Evolutionary conservation across 1,140 invertebrate genomes (phyloP), one percentile per base, ranked within the genome.

Genomic region (Ceratina calcarata): DNA sequence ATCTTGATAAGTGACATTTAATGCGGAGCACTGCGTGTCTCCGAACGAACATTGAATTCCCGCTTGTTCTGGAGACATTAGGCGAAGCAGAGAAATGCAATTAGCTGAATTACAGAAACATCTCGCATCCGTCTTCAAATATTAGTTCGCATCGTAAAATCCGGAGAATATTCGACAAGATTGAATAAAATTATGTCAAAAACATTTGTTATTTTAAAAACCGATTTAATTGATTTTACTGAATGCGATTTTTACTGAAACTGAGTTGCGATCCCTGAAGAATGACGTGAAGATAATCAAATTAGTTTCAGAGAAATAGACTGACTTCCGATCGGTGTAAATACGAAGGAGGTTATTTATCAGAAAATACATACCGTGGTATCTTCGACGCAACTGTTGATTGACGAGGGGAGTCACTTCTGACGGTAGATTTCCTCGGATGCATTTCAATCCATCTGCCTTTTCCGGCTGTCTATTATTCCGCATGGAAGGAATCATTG

Each of bases 1-100:
- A 27, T 65, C 66, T 68, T 83, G 81, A 71, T 71, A 74, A 83
- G 69, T 84, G 78, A 72, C 76, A 55, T 70, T 65, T 83, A 64
- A 15, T 24, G 12, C 20, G 37, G 16, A 32, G 24, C 66, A 18
- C 12, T 15, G 16, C 8, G 32, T 27, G 22, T n/a, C 24, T 18
- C 13, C 2, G 22, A 37, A 20, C 20, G 66, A 61, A 77, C n/a
- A 70, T 61, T 53, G 37, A 69, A 77, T 69, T 70, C 70, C 66
- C 1, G n/a, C 18, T 51, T 8, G 55, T 49, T 60, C 16, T 58
- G 15, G 8, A 32, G 37, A 15, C n/a, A 58, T 51, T 61, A 32
- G 22, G 18, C 15, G 7, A 45, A 18, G 10, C 22, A 1, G 8
- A 3, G 0, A 15, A 45, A 58, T 37, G 18, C 49, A n/a, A 57